Evolutionary conservation across 2,797 vertebrate genomes (phyloP), one percentile per base, ranked within the genome.

Genomic region (Corythornis leucogaster): DNA sequence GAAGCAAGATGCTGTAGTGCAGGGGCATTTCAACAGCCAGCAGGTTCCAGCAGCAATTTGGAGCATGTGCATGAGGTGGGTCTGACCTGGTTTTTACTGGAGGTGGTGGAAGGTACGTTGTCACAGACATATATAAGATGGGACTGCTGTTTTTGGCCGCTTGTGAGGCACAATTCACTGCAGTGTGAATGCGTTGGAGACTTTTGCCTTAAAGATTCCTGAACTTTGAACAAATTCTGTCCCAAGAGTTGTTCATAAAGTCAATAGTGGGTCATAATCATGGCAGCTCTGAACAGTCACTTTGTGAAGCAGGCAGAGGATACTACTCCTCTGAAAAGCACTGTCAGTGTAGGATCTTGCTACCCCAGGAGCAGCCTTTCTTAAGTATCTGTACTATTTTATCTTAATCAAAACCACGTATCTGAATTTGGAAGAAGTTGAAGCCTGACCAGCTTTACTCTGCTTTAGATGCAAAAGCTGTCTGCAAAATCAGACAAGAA

Each of bases 61-160:
- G 63, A 67, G 25, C 15, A 24, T 10, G 53, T 3, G 1, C 11
- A 9, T 26, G 2, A 4, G 3, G 2, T 24, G 31, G 9, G 25
- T 58, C 48, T 63, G 38, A 2, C 12, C 26, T 28, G 18, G 20
- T 35, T 19, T 26, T 40, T 15, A 16, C 6, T 30, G 22, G 22
- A 63, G n/a, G 25, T 2, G 1, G 20, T 31, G 59, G 24, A 66
- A 87, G 21, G 10, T 45, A 11, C 15, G 8, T 48, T 1, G 1
- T 10, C 50, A 17, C 30, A 53, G 35, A 20, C 7, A 0, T 2
- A 3, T 11, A 3, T 5, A 35, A 63, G 26, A 22, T 3, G 8
- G 8, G 8, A 26, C 2, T 43, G 3, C 9, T 30, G 28, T 3
- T 22, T 82, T 26, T 53, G 38, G 17, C 15, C 81, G 35, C 24